Evolutionary conservation across 2,888 invertebrate species (phyloP).

Genomic region (Cyclophora albipunctata): DNA sequence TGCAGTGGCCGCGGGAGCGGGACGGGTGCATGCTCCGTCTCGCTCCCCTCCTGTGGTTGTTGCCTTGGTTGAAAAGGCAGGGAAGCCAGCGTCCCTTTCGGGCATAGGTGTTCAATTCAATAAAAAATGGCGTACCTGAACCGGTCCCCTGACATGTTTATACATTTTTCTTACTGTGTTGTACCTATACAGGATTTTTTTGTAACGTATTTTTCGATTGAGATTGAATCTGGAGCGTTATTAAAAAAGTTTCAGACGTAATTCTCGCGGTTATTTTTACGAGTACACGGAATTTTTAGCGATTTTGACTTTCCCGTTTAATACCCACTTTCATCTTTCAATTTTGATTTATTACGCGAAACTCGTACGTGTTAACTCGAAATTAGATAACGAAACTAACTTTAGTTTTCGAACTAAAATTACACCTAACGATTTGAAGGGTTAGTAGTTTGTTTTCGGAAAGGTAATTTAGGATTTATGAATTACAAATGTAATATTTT

Average conservation of each 20-base stretch:
- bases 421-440: slow-evolving; percentile 14
- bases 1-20: slow-evolving; percentile 44
- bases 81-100: slow-evolving; percentile 52
- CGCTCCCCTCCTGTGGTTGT: slow-evolving; percentile 37
- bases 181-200: slow-evolving; percentile 48
- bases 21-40: slow-evolving; percentile 35
- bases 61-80: slow-evolving; percentile 44
- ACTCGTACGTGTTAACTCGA: slow-evolving; percentile 22
- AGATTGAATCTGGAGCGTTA: slow-evolving; percentile 65
- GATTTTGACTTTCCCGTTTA: slow-evolving; percentile 27
- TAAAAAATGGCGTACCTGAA: slow-evolving; percentile 73
- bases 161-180: slow-evolving; percentile 69
- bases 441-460: slow-evolving; percentile 18
- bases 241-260: slow-evolving; percentile 68
- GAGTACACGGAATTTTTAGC: slow-evolving; percentile 40
- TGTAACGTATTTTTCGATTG: slow-evolving; percentile 67
- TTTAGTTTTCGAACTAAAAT: slow-evolving; percentile 19
- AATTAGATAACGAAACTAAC: slow-evolving; percentile 19
- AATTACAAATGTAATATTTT: slow-evolving; percentile 29
- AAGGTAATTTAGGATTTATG: slow-evolving; percentile 24
- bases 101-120: slow-evolving; percentile 67
- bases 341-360: slow-evolving; percentile 40
- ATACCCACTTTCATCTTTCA: slow-evolving; percentile 20
- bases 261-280: slow-evolving; percentile 56
- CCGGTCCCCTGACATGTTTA: slow-evolving; percentile 69